Percentiles rank a stretch among this genome's conserved stretches.
Evolutionary conservation across 2,888 invertebrate genomes (phyloP).

Genomic region (Hipparchia semele): DNA sequence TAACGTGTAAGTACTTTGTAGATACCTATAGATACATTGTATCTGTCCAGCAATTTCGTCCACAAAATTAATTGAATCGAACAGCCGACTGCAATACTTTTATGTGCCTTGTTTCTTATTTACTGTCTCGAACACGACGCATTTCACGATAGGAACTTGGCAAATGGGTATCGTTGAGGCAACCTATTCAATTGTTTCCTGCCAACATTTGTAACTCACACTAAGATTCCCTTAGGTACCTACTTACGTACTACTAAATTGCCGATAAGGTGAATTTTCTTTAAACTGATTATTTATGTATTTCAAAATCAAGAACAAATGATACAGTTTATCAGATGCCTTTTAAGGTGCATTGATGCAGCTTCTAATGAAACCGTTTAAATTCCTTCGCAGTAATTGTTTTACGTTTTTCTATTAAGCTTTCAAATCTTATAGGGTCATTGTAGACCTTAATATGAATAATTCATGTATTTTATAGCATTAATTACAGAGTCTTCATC

Average conservation of each 20-base stretch:
- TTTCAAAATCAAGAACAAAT: too few relatives aligned
- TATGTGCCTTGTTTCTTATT: slow-evolving; percentile 25
- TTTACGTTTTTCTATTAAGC: too few relatives aligned
- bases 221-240: not conserved
- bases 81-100: slow-evolving; percentile 19
- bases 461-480: too few relatives aligned
- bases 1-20: not conserved
- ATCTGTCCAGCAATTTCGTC: slow-evolving; percentile 12
- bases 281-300: too few relatives aligned
- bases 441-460: too few relatives aligned
- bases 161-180: slow-evolving; percentile 24
- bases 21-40: not conserved
- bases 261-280: not conserved
- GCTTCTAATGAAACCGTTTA: too few relatives aligned
- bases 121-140: slow-evolving; percentile 21
- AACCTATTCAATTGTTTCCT: slow-evolving; percentile 24
- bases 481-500: too few relatives aligned
- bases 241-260: not conserved
- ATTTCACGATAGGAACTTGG: slow-evolving; percentile 27
- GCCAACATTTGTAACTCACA: slow-evolving; percentile 16
- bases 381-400: too few relatives aligned
- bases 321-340: too few relatives aligned
- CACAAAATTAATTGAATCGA: slow-evolving; percentile 20
- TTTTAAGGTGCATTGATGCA: too few relatives aligned
- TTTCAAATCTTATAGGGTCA: too few relatives aligned